Conservation (phyloP, 2,113 vertebrate genomes). For the Sakesphorus luctuosus region DNA sequence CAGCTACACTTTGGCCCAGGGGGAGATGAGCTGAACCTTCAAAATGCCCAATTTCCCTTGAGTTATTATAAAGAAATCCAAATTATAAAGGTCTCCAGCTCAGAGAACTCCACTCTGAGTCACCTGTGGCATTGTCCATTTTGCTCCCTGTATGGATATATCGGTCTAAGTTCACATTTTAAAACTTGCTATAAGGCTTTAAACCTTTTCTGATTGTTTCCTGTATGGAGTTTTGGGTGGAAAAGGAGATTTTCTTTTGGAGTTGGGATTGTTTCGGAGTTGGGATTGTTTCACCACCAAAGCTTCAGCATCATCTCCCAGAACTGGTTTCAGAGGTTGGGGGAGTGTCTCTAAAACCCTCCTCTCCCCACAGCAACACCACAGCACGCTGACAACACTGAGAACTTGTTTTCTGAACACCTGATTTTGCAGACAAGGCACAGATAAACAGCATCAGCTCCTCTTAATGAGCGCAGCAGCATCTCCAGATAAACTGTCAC, state of each 20-base stretch:
- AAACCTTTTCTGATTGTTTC: background rate
- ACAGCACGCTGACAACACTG: conserved; percentile 58
- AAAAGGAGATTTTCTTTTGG: background rate
- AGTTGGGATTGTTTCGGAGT: background rate
- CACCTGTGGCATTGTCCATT: no score
- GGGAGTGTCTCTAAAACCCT: background rate
- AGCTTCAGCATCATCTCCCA: background rate
- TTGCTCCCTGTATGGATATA: background rate
- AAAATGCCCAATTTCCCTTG: fast-evolving
- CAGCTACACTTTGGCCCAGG: background rate
- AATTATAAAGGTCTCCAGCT: background rate
- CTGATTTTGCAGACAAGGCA: conserved; percentile 69
- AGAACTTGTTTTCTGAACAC: conserved; percentile 33
- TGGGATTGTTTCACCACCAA: background rate
- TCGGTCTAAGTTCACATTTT: background rate
- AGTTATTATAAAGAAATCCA: background rate
- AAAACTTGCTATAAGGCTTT: background rate
- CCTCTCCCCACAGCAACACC: background rate
- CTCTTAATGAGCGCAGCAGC: conserved; percentile 70
- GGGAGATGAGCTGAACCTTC: background rate
- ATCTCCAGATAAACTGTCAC: conserved; percentile 80
- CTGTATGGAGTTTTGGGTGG: background rate
- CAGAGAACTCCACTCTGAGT: background rate
- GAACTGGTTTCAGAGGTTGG: background rate
- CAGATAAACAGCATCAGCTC: conserved; percentile 72